These are phyloP conservation scores for Solea senegalensis DNA, from an alignment of 2,113 vertebrate species.

Conservation along the genomic window DNA sequence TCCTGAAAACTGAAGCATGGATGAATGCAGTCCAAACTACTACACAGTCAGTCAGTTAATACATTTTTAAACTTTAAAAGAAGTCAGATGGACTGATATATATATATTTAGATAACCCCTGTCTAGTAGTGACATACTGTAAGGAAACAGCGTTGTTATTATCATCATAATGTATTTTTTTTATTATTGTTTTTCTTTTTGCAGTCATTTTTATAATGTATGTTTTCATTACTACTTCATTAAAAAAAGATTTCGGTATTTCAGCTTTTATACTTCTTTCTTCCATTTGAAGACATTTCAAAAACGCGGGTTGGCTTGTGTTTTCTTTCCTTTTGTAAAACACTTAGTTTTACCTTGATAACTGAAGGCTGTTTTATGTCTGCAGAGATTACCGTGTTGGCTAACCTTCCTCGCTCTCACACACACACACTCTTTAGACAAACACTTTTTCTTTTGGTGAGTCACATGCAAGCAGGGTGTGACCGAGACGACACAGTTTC, in stretches of 20 bases:
- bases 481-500: background rate
- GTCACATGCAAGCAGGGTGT: background rate
- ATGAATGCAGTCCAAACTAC: too few species aligned
- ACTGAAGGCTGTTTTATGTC: too few species aligned
- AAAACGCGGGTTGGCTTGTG: background rate
- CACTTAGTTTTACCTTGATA: too few species aligned
- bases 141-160: background rate
- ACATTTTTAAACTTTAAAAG: background rate
- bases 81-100: background rate
- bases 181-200: constrained; percentile 36
- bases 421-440: background rate
- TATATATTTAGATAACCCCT: background rate
- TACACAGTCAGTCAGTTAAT: too few species aligned
- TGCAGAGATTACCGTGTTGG: background rate
- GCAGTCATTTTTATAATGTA: constrained; percentile 51
- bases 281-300: background rate
- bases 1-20: background rate
- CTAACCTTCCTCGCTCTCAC: background rate
- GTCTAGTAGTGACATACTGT: background rate
- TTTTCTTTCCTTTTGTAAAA: too few species aligned
- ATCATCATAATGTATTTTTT: background rate
- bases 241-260: constrained; percentile 38
- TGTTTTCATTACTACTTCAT: constrained; percentile 19
- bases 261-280: constrained; percentile 4
- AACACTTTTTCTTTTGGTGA: constrained; percentile 18